A percentile compares a stretch with the other conserved stretches of the same genome.
phyloP scores from a whole-genome alignment of 2,888 invertebrate species.

The Eupithecia pulchellata region DNA sequence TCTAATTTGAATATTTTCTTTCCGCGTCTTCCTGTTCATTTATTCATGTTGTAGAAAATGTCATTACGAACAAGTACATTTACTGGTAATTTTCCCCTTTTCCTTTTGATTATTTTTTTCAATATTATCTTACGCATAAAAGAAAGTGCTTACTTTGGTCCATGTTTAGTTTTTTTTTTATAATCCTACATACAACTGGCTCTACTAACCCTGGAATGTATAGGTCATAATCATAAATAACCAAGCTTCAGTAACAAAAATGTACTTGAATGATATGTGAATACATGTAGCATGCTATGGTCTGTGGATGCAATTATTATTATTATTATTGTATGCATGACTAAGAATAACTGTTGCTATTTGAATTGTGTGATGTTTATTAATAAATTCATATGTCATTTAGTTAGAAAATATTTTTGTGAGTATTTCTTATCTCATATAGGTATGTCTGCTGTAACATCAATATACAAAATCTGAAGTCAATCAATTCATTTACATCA shows the following conservation, averaged over 20 bases:
- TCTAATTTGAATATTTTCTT: conserved; percentile 6
- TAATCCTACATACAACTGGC: not conserved
- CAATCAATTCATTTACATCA: not conserved
- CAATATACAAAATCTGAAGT: not conserved
- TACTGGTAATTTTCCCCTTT: not conserved
- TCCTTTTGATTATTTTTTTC: not conserved
- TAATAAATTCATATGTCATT: not conserved
- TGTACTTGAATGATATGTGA: not conserved
- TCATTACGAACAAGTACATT: not conserved
- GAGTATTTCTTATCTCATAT: not conserved
- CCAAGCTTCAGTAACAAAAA: not conserved
- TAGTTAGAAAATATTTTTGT: not conserved
- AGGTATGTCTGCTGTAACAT: not conserved
- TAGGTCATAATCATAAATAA: not conserved
- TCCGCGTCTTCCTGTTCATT: conserved; percentile 5
- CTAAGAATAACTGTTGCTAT: conserved; percentile 25
- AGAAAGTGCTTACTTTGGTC: not conserved
- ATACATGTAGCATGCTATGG: conserved; percentile 23
- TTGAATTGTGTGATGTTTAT: conserved; percentile 26
- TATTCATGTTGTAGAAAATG: not conserved
- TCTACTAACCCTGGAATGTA: not conserved
- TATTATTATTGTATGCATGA: conserved; percentile 34
- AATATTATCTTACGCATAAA: not conserved
- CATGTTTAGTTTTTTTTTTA: not conserved
- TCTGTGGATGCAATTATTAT: conserved; percentile 15